Percentiles rank a stretch among this genome's conserved stretches.
phyloP scores from a whole-genome alignment of 2,113 vertebrate genomes.

The Actinemys pallida region DNA sequence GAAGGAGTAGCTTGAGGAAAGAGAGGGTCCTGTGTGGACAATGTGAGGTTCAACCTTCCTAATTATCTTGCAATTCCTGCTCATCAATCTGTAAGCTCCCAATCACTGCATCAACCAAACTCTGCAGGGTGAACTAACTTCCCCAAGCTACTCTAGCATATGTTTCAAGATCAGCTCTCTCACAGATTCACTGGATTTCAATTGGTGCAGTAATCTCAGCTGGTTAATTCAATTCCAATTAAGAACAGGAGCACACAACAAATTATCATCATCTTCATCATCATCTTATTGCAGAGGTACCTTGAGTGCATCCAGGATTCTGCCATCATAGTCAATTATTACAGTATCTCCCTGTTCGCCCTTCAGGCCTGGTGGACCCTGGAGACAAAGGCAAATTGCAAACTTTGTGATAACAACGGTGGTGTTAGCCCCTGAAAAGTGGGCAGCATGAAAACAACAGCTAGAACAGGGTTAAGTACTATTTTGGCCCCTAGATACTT shows the following conservation, averaged over 20 bases:
- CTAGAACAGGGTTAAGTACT: background rate
- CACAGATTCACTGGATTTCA: background rate
- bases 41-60: background rate
- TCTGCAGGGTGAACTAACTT: background rate
- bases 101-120: background rate
- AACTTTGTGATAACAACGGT: background rate
- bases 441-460: background rate
- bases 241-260: background rate
- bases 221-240: background rate
- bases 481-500: accelerated
- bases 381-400: background rate
- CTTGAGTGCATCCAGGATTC: conserved; percentile 92
- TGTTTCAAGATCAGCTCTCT: background rate
- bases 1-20: background rate
- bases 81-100: background rate
- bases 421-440: background rate
- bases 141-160: background rate
- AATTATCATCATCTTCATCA: accelerated
- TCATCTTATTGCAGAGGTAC: conserved; percentile 56
- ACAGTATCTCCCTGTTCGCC: conserved; percentile 88
- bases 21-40: background rate
- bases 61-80: background rate
- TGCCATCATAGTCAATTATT: conserved; percentile 91
- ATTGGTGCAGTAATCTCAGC: background rate
- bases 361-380: conserved; percentile 81